phyloP scores from a whole-genome alignment of 2,888 invertebrate genomes.

The Gordius sp. region DNA sequence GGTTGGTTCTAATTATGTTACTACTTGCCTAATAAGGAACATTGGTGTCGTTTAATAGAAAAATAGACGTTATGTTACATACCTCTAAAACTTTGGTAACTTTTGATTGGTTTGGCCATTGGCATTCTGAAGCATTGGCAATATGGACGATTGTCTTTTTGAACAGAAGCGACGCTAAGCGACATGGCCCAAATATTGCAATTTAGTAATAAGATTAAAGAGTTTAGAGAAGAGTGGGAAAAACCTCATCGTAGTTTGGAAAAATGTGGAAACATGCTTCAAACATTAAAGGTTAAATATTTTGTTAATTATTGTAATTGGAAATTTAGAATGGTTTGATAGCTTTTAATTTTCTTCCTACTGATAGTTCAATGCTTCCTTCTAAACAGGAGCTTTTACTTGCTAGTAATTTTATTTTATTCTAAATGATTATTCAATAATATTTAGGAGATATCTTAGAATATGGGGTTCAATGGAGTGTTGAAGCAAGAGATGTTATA shows the following conservation, averaged over 20 bases:
- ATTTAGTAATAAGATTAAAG: not conserved
- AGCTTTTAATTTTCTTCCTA: slow-evolving; percentile 8
- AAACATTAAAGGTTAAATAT: slow-evolving; percentile 8
- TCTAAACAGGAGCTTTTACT: slow-evolving; percentile 2
- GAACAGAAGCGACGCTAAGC: too few species aligned
- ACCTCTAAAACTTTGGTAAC: too few species aligned
- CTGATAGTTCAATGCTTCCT: not conserved
- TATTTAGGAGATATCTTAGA: slow-evolving; percentile 50
- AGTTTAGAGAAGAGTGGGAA: slow-evolving; percentile 13
- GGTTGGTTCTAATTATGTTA: too few species aligned
- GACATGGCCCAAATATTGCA: not conserved
- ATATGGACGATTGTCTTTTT: too few species aligned
- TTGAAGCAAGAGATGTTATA: slow-evolving; percentile 64
- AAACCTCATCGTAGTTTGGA: not conserved
- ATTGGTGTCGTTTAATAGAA: too few species aligned
- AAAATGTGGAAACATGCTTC: not conserved
- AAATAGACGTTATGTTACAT: too few species aligned
- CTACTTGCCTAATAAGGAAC: too few species aligned
- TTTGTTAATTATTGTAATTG: not conserved
- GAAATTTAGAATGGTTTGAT: not conserved
- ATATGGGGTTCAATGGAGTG: slow-evolving; percentile 82
- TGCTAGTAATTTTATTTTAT: slow-evolving; percentile 13
- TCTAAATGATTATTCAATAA: not conserved
- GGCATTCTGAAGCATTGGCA: too few species aligned
- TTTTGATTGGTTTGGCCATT: too few species aligned